Evolutionary conservation across 2,113 vertebrate species (phyloP).

Genomic region (Gopherus flavomarginatus): DNA sequence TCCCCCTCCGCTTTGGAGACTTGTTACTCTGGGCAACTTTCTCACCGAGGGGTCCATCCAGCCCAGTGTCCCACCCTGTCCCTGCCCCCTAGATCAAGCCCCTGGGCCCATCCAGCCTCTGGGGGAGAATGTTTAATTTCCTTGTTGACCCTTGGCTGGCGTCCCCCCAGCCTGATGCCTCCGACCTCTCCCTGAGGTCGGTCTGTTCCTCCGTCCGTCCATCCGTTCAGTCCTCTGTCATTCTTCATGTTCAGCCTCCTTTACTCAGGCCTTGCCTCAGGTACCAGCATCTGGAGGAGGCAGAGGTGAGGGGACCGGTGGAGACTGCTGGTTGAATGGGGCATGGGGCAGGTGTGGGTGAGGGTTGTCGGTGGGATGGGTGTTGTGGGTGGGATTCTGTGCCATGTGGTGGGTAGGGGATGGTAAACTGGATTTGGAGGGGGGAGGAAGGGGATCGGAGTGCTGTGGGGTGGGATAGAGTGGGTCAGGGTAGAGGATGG

Average conservation of each 20-base stretch:
- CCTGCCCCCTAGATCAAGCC: no score
- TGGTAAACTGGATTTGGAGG: no score
- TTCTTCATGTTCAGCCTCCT: neutral
- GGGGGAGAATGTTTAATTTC: neutral
- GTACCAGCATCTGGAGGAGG: constrained; percentile 66
- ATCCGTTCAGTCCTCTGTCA: neutral
- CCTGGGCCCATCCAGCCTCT: neutral
- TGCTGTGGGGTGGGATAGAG: no score
- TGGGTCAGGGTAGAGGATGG: neutral
- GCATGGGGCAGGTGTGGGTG: no score
- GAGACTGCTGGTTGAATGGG: neutral
- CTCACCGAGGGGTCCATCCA: neutral
- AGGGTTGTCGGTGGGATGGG: no score
- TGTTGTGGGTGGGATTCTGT: neutral
- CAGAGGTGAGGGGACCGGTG: constrained; percentile 59
- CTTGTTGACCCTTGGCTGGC: neutral
- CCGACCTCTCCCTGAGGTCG: neutral
- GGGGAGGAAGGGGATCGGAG: no score
- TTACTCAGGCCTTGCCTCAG: constrained; percentile 51
- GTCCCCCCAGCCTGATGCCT: neutral
- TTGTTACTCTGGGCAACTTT: neutral
- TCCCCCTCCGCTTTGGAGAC: neutral
- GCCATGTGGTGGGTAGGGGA: neutral
- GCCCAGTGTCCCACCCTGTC: neutral
- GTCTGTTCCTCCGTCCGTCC: no score